Base-by-base conservation (phyloP, 2,888 invertebrate genomes). In the Harpagoxenus sublaevis region DNA sequence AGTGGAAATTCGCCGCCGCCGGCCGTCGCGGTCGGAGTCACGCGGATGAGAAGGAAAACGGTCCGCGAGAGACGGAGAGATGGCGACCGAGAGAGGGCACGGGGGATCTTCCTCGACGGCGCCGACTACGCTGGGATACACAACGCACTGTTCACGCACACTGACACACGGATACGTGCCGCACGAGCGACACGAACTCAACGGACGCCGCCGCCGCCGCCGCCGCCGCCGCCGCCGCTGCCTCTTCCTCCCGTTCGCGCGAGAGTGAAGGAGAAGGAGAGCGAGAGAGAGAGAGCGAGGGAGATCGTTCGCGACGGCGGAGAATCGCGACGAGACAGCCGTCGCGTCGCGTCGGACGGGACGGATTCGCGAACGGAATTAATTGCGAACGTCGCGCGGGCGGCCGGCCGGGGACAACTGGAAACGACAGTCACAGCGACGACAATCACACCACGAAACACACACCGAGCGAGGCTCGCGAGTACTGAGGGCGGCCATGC, bases 401-500 rank as follows among this genome's bases (percentile, higher is more conserved):
- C 39, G 68, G 60, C 45, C 81, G 60, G 4, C 45, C 81, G 60
- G 4, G 9, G 42, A 53, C 28, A 78, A 68, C 18, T 53, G 62
- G 35, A 70, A 86, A 71, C 79, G 35, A 87, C 86, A 83, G 66
- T 83, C 85, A 84, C 66, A 73, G 48, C 71, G 60, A 53, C 84
- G 51, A 53, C 60, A 28, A 86, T 48, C 86, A 71, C 89, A 88
- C 90, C 90, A 92, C 91, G 91, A 93, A 92, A 91, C 94, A 93
- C 93, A 89, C 94, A 93, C 94, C 93, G 91, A 94, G 94, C 94
- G 91, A 93, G 93, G 92, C 94, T 93, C 93, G 93, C 90, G 93
- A 94, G 91, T 93, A 94, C 93, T 94, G 94, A 93, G 88, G 91
- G 94, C 94, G 92, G 94, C 94, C 94, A 94, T 93, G 92, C 94